Conservation (phyloP, 2,888 invertebrate species). For the Lasioglossum leucozonium region DNA sequence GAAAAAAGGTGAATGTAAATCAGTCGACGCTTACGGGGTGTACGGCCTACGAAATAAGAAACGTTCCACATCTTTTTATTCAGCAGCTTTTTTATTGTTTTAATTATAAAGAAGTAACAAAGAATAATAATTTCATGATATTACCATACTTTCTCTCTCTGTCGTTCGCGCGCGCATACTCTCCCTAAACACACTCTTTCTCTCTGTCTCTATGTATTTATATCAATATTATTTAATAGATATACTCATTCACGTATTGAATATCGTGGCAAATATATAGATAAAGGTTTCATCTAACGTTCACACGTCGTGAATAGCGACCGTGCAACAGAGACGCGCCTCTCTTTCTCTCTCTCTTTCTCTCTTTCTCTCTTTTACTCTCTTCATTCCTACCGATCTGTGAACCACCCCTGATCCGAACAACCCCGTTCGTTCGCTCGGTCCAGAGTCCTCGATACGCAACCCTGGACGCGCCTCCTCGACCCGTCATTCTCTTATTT, state of each 20-base stretch:
- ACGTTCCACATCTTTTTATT: conserved; percentile 75
- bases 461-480: not conserved
- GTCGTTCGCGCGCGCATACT: conserved; percentile 64
- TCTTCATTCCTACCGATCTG: conserved; percentile 13
- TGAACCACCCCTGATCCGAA: conserved; percentile 6
- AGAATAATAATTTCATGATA: conserved; percentile 84
- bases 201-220: conserved; percentile 69
- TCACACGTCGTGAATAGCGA: conserved; percentile 65
- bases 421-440: not conserved
- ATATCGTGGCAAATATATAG: conserved; percentile 81
- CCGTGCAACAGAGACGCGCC: conserved; percentile 64
- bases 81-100: conserved; percentile 82
- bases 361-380: conserved; percentile 26
- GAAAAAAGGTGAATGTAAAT: not conserved
- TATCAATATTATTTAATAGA: conserved; percentile 74
- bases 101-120: conserved; percentile 85
- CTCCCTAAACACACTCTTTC: conserved; percentile 52
- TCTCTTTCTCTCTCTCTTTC: conserved; percentile 30
- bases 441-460: not conserved
- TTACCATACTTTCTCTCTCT: conserved; percentile 76
- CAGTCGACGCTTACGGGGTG: not conserved
- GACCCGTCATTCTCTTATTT: not conserved
- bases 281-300: conserved; percentile 74
- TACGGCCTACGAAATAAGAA: conserved; percentile 51
- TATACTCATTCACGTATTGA: conserved; percentile 81